Percentiles rank a stretch among this genome's conserved stretches.
Conservation (phyloP, 92 coral and sea anemone genomes). For the Anthopleura xanthogrammica region DNA sequence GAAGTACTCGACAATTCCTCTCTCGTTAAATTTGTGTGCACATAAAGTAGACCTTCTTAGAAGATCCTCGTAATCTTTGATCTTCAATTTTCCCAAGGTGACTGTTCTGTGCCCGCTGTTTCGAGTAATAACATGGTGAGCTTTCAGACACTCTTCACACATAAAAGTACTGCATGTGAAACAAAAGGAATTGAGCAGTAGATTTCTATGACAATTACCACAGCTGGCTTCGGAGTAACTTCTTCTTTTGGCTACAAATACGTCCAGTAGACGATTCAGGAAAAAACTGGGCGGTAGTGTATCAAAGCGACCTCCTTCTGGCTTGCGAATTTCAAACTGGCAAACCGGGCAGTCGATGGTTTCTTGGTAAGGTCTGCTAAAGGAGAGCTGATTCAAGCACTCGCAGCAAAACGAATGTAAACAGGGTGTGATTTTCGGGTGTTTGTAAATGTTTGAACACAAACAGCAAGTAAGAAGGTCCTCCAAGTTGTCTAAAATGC, state of each 20-base stretch:
- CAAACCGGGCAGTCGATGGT: slow-evolving; percentile 77
- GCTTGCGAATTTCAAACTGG: slow-evolving; percentile 74
- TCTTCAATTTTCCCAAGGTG: slow-evolving; percentile 67
- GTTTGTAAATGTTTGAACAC: slow-evolving; percentile 74
- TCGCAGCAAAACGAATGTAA: slow-evolving; percentile 87
- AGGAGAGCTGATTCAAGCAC: slow-evolving; percentile 73
- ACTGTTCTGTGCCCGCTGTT: slow-evolving; percentile 71
- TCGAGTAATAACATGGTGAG: slow-evolving; percentile 76
- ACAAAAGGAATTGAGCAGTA: slow-evolving; percentile 70
- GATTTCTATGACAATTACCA: slow-evolving; percentile 77
- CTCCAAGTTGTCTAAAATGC: slow-evolving; percentile 69
- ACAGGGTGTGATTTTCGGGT: slow-evolving; percentile 88
- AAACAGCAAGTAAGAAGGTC: slow-evolving; percentile 66
- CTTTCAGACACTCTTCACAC: slow-evolving; percentile 88
- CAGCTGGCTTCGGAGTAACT: slow-evolving; percentile 72
- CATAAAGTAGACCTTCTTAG: slow-evolving; percentile 68
- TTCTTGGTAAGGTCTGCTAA: slow-evolving; percentile 81
- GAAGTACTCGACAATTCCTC: slow-evolving; percentile 81
- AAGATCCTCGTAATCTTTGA: slow-evolving; percentile 74
- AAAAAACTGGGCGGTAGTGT: slow-evolving; percentile 73
- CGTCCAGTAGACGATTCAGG: slow-evolving; percentile 68
- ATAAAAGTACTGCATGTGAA: slow-evolving; percentile 81
- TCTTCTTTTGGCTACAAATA: slow-evolving; percentile 73
- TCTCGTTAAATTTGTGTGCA: slow-evolving; percentile 86
- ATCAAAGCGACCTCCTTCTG: slow-evolving; percentile 76